Conservation (phyloP, 2,888 invertebrate genomes). For the Drosophila paracracens region DNA sequence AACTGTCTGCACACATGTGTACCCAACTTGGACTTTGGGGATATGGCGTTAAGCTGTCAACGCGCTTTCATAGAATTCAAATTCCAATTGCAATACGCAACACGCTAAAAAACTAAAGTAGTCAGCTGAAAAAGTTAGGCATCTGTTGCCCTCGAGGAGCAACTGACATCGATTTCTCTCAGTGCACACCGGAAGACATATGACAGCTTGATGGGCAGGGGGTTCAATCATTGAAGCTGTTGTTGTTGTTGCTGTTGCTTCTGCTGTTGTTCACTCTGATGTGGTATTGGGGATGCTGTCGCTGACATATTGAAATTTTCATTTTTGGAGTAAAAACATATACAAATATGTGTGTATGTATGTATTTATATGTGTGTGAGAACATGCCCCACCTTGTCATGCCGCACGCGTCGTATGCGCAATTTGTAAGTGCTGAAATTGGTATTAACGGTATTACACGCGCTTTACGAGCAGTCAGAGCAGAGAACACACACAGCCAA, state of each 20-base stretch:
- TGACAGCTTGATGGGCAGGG: slow-evolving; percentile 45
- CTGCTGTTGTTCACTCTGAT: background rate
- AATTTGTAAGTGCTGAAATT: slow-evolving; percentile 76
- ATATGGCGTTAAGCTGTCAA: background rate
- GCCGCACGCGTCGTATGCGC: slow-evolving; percentile 71
- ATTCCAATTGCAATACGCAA: slow-evolving; percentile 41
- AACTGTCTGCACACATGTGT: background rate
- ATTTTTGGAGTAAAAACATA: slow-evolving; percentile 56
- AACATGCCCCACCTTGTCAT: slow-evolving; percentile 14
- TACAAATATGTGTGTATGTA: too few species aligned
- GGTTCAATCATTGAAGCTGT: slow-evolving; percentile 29
- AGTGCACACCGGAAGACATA: slow-evolving; percentile 57
- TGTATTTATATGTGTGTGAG: background rate
- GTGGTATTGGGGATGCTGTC: slow-evolving; percentile 45
- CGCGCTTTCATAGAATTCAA: slow-evolving; percentile 11
- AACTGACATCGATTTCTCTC: slow-evolving; percentile 50
- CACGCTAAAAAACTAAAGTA: slow-evolving; percentile 46
- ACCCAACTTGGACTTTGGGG: background rate
- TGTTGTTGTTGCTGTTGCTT: slow-evolving; percentile 6
- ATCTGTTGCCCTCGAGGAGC: slow-evolving; percentile 12
- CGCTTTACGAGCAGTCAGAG: slow-evolving; percentile 68
- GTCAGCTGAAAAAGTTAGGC: slow-evolving; percentile 32
- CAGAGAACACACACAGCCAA: slow-evolving; percentile 22
- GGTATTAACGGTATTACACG: slow-evolving; percentile 76
- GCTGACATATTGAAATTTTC: slow-evolving; percentile 75